phyloP scores from a whole-genome alignment of 2,888 invertebrate genomes.

The Chromoteleia sp. region DNA sequence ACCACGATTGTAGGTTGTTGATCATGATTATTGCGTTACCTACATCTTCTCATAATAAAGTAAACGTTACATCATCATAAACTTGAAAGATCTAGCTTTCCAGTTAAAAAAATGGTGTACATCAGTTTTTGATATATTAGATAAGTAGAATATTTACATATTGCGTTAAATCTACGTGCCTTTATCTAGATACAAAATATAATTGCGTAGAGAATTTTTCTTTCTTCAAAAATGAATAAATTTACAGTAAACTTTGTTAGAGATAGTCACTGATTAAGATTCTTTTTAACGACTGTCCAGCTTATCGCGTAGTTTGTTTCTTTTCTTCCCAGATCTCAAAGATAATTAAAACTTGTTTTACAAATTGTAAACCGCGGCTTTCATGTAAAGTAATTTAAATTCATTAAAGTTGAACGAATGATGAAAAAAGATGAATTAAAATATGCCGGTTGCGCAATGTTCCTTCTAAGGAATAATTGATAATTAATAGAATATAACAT shows the following conservation, averaged over 20 bases:
- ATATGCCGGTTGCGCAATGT: slow-evolving; percentile 12
- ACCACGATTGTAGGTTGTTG: slow-evolving; percentile 3
- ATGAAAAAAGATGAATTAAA: slow-evolving; percentile 4
- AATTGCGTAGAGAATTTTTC: slow-evolving; percentile 14
- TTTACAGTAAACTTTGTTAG: slow-evolving; percentile 31
- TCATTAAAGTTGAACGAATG: slow-evolving; percentile 1
- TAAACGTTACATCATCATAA: slow-evolving; percentile 39
- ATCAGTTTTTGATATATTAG: slow-evolving; percentile 21
- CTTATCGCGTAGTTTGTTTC: background rate
- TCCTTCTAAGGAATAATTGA: slow-evolving; percentile 32
- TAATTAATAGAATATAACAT: slow-evolving; percentile 53
- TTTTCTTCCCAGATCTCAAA: slow-evolving; percentile 19
- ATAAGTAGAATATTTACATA: slow-evolving; percentile 39
- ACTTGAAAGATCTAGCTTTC: slow-evolving; percentile 3
- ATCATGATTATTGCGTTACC: slow-evolving; percentile 19
- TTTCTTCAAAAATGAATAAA: slow-evolving; percentile 26
- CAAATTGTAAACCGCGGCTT: slow-evolving; percentile 27
- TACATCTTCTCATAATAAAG: slow-evolving; percentile 31
- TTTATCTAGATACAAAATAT: slow-evolving; percentile 4
- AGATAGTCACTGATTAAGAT: slow-evolving; percentile 32
- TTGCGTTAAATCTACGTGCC: slow-evolving; percentile 5
- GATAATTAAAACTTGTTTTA: slow-evolving; percentile 39
- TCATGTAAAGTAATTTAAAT: slow-evolving; percentile 26
- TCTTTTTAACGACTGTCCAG: slow-evolving; percentile 9
- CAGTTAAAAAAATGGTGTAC: background rate